phyloP scores from a whole-genome alignment of 2,113 vertebrate species.

The Sprattus sprattus region DNA sequence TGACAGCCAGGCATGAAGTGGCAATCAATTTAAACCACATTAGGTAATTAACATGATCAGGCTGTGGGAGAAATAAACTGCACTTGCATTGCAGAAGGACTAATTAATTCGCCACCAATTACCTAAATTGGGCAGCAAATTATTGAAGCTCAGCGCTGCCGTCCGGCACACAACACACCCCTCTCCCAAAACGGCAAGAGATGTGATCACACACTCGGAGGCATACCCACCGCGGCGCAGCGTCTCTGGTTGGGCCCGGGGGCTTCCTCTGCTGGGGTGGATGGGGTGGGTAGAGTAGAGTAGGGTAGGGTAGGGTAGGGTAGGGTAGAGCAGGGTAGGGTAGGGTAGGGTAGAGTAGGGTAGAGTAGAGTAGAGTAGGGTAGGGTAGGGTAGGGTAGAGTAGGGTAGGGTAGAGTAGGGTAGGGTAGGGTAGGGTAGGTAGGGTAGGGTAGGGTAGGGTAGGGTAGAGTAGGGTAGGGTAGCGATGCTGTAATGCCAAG shows the following conservation, averaged over 20 bases:
- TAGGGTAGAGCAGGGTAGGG: no score
- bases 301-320: no score
- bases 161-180: background rate
- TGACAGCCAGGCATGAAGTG: slow-evolving; percentile 30
- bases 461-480: no score
- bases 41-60: slow-evolving; percentile 49
- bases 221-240: background rate
- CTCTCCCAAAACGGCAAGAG: background rate
- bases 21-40: slow-evolving; percentile 41
- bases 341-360: no score
- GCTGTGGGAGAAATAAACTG: slow-evolving; percentile 34
- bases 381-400: no score
- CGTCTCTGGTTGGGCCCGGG: background rate
- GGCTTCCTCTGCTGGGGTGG: background rate
- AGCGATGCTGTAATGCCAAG: no score
- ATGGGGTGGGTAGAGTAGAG: background rate
- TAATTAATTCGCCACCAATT: slow-evolving; percentile 45
- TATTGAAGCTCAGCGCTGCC: slow-evolving; percentile 29
- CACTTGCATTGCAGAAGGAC: slow-evolving; percentile 38
- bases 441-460: no score
- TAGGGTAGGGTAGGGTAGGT: no score
- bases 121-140: slow-evolving; percentile 44
- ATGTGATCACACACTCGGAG: background rate
- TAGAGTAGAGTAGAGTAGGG: no score
- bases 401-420: no score